A percentile compares a stretch with the other conserved stretches of the same genome.
These are phyloP conservation scores for Geococcyx californianus DNA, from an alignment of 2,113 vertebrate species.

Conservation along the genomic window DNA sequence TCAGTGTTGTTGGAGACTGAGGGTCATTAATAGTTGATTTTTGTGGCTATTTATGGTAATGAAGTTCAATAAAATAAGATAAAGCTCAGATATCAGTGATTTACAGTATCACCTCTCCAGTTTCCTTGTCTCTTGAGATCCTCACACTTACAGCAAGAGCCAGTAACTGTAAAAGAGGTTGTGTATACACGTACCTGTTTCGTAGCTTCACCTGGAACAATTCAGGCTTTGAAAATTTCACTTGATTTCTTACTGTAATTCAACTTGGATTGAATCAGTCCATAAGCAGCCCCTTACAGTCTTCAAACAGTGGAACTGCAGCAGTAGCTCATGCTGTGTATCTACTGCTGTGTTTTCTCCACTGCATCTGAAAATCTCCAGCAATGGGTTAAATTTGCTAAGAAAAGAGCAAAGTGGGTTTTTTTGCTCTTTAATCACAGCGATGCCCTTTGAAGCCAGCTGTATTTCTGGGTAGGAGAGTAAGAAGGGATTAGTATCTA, in stretches of 20 bases:
- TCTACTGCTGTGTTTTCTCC: not conserved
- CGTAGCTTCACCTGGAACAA: not conserved
- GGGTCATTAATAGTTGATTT: not conserved
- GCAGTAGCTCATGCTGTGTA: not conserved
- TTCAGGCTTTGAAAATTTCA: not conserved
- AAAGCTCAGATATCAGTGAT: not conserved
- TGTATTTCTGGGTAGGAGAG: not conserved
- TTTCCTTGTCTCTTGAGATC: not conserved
- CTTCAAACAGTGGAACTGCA: not conserved
- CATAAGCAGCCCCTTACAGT: not conserved
- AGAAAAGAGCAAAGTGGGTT: not conserved
- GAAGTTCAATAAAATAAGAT: not conserved
- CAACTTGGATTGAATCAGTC: not conserved
- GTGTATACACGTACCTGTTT: not conserved
- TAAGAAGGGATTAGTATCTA: not conserved
- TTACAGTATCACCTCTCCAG: not conserved
- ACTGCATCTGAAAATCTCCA: not conserved
- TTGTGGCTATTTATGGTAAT: not conserved
- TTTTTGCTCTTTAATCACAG: not conserved
- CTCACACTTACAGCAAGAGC: not conserved
- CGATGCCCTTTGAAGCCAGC: accelerated
- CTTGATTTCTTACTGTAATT: not conserved
- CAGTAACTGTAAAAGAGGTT: not conserved
- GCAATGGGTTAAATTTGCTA: not conserved
- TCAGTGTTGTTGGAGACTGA: not conserved